Evolutionary conservation across 2,113 vertebrate genomes (phyloP).

Genomic region (Desmodus rotundus): DNA sequence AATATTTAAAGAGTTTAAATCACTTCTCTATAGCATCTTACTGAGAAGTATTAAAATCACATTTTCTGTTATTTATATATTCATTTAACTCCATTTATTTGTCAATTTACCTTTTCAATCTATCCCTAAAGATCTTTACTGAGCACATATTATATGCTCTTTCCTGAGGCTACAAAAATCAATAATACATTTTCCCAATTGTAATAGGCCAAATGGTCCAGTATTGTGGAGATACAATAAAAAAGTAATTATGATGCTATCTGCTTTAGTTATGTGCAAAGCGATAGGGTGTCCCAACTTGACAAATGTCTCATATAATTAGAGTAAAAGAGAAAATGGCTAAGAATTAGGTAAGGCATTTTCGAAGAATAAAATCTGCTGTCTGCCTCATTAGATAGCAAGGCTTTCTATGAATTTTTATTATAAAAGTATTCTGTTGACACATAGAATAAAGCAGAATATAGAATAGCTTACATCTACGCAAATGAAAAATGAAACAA

Average conservation of each 20-base stretch:
- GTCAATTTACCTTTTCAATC: not conserved
- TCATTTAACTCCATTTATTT: not conserved
- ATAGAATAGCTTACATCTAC: not conserved
- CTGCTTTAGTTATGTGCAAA: not conserved
- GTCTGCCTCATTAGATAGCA: not conserved
- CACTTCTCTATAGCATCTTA: not conserved
- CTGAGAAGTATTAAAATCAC: not conserved
- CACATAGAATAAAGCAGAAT: not conserved
- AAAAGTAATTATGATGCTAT: not conserved
- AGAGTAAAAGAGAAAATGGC: not conserved
- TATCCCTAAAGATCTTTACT: not conserved
- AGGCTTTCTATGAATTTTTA: not conserved
- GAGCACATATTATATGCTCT: not conserved
- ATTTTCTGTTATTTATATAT: not conserved
- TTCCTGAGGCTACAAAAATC: not conserved
- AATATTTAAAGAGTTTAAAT: slow-evolving; percentile 1
- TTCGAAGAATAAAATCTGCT: not conserved
- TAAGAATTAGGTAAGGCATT: not conserved
- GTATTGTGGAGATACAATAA: not conserved
- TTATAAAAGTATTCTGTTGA: not conserved
- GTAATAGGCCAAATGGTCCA: not conserved
- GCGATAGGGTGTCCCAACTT: too few species aligned
- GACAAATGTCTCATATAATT: not conserved
- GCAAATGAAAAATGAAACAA: not conserved
- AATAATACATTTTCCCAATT: not conserved